Evolutionary conservation across 2,888 invertebrate genomes (phyloP).

Genomic region (Julus scanicus): DNA sequence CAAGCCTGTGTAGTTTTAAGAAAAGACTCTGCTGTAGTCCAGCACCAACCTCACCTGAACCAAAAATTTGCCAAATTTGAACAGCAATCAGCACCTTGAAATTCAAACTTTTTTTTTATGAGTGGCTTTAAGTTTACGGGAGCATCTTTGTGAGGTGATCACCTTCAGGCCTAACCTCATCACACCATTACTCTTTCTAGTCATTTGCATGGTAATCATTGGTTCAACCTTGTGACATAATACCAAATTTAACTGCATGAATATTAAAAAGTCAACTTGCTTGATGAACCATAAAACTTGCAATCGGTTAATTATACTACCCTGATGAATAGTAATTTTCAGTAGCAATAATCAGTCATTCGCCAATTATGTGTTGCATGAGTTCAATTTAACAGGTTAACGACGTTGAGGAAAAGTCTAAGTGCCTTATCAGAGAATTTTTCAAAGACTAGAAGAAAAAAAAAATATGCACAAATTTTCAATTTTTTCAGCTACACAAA

Average conservation of each 20-base stretch:
- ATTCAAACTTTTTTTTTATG: neutral
- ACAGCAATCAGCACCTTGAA: neutral
- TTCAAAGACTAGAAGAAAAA: no score
- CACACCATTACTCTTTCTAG: neutral
- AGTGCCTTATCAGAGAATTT: neutral
- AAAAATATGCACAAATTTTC: no score
- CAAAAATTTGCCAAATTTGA: neutral
- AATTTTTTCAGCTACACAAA: no score
- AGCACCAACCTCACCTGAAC: neutral
- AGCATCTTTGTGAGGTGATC: neutral
- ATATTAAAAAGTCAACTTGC: neutral
- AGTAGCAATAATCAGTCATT: neutral
- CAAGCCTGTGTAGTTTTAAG: neutral
- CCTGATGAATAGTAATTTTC: neutral
- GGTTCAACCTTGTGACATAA: conserved; percentile 35
- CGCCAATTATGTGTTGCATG: neutral
- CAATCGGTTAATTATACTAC: neutral
- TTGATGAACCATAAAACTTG: conserved; percentile 29
- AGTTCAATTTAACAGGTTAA: neutral
- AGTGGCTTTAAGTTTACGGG: neutral
- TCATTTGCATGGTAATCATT: neutral
- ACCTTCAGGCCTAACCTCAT: conserved; percentile 9
- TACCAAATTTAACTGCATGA: neutral
- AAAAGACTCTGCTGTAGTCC: neutral
- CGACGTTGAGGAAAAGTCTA: neutral